phyloP scores from a whole-genome alignment of 2,888 invertebrate genomes.

The Venusia cambrica region DNA sequence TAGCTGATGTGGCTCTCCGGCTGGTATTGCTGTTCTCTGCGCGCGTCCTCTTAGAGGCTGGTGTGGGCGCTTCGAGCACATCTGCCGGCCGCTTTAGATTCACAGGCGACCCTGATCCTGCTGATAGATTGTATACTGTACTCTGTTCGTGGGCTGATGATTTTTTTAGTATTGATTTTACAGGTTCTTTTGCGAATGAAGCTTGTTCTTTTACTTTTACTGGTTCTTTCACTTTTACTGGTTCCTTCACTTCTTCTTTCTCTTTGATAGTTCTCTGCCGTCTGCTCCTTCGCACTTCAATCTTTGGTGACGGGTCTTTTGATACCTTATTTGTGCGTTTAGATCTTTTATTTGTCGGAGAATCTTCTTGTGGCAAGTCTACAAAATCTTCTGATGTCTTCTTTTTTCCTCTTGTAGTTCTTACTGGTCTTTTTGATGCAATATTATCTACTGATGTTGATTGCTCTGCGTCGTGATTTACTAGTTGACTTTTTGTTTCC shows the following conservation, averaged over 20 bases:
- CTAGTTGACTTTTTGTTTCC: conserved; percentile 5
- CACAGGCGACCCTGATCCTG: conserved; percentile 49
- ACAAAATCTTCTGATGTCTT: conserved; percentile 31
- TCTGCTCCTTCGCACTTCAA: conserved; percentile 51
- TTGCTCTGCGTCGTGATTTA: conserved; percentile 6
- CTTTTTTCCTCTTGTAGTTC: conserved; percentile 36
- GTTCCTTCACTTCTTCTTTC: conserved; percentile 30
- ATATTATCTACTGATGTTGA: conserved; percentile 3
- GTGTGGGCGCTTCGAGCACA: conserved; percentile 39
- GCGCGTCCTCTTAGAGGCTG: conserved; percentile 47
- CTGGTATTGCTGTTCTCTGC: conserved; percentile 29
- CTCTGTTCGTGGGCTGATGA: conserved; percentile 45
- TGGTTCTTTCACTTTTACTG: too few species aligned
- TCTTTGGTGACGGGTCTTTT: conserved; percentile 33
- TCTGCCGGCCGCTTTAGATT: conserved; percentile 45
- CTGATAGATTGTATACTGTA: conserved; percentile 52
- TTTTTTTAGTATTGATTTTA: conserved; percentile 37
- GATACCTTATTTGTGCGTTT: conserved; percentile 20
- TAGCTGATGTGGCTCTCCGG: conserved; percentile 43
- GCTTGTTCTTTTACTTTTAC: too few species aligned
- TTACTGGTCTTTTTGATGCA: conserved; percentile 21
- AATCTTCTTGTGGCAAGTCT: conserved; percentile 22
- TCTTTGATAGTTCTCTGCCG: conserved; percentile 43
- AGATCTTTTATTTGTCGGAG: conserved; percentile 11
- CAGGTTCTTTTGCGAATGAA: too few species aligned